Conservation (phyloP, 37 sponge, comb jelly and placozoan genomes). For the Ianthella basta region DNA sequence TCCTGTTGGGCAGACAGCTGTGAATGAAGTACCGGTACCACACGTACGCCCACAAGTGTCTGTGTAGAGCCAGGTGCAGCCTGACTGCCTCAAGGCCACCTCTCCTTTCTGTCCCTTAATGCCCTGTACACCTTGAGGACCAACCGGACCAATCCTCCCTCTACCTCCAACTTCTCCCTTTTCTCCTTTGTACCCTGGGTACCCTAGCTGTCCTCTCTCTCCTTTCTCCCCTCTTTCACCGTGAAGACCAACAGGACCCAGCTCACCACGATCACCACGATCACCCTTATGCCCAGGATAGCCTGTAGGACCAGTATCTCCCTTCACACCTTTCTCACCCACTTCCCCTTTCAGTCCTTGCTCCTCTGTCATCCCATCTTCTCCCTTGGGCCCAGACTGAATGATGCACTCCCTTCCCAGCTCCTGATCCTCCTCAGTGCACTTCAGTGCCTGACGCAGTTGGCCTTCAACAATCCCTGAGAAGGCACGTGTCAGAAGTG, state of each 20-base stretch:
- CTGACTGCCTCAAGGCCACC: not conserved
- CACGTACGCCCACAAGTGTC: conserved; percentile 23
- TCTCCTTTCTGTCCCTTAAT: not conserved
- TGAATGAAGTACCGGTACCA: conserved; percentile 8
- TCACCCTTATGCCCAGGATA: not conserved
- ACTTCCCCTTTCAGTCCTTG: not conserved
- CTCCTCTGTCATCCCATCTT: not conserved
- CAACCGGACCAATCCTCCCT: conserved; percentile 15
- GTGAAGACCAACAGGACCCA: not conserved
- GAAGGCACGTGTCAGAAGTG: too few species aligned
- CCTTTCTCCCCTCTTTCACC: not conserved
- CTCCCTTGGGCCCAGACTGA: not conserved
- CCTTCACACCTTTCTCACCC: not conserved
- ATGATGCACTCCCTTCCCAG: not conserved
- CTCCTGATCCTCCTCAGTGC: too few species aligned
- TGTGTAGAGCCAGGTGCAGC: conserved; percentile 24
- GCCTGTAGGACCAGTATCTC: not conserved
- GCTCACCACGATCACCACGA: not conserved
- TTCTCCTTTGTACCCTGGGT: conserved; percentile 18
- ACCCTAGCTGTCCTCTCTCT: not conserved
- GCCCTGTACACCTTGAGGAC: conserved; percentile 13
- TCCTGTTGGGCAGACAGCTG: not conserved
- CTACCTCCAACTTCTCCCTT: conserved; percentile 13
- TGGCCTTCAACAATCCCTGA: too few species aligned
- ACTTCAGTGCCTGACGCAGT: too few species aligned